Evolutionary conservation across 1,140 invertebrate species (phyloP).

Genomic region (Drosophila equinoxialis): DNA sequence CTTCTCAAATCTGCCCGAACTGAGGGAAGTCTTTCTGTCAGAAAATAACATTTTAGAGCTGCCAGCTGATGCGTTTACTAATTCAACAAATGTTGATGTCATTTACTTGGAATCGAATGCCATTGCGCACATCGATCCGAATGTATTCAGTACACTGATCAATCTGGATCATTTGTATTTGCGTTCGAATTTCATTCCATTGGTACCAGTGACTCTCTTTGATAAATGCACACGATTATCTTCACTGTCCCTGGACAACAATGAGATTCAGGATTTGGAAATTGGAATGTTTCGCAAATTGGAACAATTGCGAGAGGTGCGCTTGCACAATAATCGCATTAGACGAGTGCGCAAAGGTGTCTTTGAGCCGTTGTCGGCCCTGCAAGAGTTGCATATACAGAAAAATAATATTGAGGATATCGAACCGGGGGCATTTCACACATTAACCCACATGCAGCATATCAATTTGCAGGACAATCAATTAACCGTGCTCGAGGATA

Average conservation of each 20-base stretch:
- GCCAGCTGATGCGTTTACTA: constrained; percentile 90
- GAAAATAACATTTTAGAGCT: constrained; percentile 95
- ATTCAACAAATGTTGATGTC: constrained; percentile 89
- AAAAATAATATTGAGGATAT: constrained; percentile 93
- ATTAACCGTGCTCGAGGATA: constrained; percentile 90
- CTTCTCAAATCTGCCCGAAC: constrained; percentile 90
- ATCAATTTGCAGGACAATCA: constrained; percentile 94
- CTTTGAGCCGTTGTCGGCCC: constrained; percentile 90
- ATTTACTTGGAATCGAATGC: constrained; percentile 95
- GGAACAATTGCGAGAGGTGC: constrained; percentile 90
- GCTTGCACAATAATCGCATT: constrained; percentile 93
- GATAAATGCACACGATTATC: constrained; percentile 89
- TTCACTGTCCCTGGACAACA: constrained; percentile 95
- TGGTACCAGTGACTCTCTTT: constrained; percentile 89
- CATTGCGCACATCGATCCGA: constrained; percentile 89
- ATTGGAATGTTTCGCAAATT: constrained; percentile 91
- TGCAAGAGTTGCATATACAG: constrained; percentile 93
- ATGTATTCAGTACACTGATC: constrained; percentile 88
- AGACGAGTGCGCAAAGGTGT: constrained; percentile 89
- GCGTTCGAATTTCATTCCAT: constrained; percentile 92
- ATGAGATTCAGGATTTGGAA: constrained; percentile 92
- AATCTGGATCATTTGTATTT: constrained; percentile 93
- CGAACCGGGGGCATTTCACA: constrained; percentile 92
- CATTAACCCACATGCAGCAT: constrained; percentile 92
- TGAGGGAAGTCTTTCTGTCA: constrained; percentile 92